Conservation (phyloP, 2,113 vertebrate genomes). For the Prolemur simus region DNA sequence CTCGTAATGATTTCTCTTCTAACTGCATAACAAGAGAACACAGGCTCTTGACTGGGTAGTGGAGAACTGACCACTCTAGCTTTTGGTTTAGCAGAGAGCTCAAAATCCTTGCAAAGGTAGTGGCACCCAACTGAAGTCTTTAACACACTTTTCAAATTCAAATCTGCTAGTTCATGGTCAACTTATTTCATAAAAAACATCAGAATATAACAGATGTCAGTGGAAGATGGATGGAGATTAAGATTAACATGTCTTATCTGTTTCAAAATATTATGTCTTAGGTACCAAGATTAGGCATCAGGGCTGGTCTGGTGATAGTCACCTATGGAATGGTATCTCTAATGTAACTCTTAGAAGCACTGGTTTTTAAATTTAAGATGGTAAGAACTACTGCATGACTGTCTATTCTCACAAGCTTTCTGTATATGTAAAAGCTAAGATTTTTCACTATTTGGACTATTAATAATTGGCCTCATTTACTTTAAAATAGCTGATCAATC, state of each 20-base stretch:
- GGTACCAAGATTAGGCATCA: not conserved
- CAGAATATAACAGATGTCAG: not conserved
- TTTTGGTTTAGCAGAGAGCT: not conserved
- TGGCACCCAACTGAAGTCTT: not conserved
- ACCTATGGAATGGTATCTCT: not conserved
- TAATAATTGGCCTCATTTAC: not conserved
- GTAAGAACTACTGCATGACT: not conserved
- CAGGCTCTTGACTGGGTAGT: not conserved
- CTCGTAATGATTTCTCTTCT: not conserved
- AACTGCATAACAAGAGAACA: not conserved
- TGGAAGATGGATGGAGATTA: not conserved
- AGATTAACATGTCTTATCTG: no score
- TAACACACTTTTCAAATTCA: not conserved
- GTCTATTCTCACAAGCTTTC: not conserved
- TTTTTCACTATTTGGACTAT: not conserved
- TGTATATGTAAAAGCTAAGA: not conserved
- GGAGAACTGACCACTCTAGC: not conserved
- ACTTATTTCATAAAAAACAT: not conserved
- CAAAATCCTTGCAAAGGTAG: not conserved
- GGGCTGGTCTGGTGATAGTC: not conserved
- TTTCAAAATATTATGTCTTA: not conserved
- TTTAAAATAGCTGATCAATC: not conserved
- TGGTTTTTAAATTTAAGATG: not conserved
- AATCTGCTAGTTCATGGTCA: not conserved
- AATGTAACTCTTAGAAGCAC: not conserved